Evolutionary conservation across 2,113 vertebrate species (phyloP).

Genomic region (Fukomys damarensis): DNA sequence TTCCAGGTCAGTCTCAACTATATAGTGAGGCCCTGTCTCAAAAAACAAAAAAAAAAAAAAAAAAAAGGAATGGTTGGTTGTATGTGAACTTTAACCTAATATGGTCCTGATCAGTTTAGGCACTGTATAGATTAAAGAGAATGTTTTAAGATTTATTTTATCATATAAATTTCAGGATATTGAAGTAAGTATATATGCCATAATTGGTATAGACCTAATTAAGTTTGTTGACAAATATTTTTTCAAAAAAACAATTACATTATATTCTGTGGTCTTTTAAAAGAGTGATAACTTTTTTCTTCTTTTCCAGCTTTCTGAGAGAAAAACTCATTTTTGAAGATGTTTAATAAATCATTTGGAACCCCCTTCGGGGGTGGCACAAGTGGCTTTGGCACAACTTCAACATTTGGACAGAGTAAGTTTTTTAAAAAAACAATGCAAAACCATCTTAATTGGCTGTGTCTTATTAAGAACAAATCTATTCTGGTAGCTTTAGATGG

Average conservation of each 20-base stretch:
- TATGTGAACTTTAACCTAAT: constrained; percentile 31
- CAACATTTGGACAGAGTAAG: constrained; percentile 98
- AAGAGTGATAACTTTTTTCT: constrained; percentile 21
- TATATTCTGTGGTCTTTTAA: constrained; percentile 39
- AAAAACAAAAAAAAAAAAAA: too few relatives aligned
- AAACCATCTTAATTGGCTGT: not conserved
- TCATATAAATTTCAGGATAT: constrained; percentile 1
- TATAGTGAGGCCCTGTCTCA: too few relatives aligned
- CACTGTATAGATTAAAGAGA: not conserved
- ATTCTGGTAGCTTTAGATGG: constrained; percentile 2
- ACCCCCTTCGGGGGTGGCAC: constrained; percentile 94
- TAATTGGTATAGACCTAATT: constrained; percentile 11
- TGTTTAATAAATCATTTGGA: constrained; percentile 99
- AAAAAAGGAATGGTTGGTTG: not conserved
- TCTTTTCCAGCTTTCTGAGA: constrained; percentile 85
- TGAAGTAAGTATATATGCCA: not conserved
- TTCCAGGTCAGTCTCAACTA: too few relatives aligned
- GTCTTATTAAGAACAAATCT: not conserved
- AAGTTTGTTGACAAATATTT: constrained; percentile 40
- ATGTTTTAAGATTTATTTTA: constrained; percentile 18
- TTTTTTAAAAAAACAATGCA: constrained; percentile 58
- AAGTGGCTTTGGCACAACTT: constrained; percentile 94
- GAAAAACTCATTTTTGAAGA: constrained; percentile 86
- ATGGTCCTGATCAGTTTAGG: not conserved
- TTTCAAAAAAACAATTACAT: constrained; percentile 30